Percentiles rank a stretch among this genome's conserved stretches.
Evolutionary conservation across 2,888 invertebrate genomes (phyloP).

Genomic region (Elegia similella): DNA sequence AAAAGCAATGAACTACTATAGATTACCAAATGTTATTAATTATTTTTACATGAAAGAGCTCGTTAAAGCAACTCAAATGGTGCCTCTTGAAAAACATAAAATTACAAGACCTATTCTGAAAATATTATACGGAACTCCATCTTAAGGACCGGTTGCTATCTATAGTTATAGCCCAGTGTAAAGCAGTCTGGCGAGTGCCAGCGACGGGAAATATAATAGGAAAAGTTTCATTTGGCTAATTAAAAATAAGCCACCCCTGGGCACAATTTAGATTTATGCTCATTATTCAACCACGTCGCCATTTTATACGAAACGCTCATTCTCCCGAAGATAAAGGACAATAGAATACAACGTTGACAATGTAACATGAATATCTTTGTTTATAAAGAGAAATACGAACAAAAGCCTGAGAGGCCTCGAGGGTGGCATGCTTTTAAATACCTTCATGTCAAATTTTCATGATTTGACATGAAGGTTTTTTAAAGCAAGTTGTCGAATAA

Average conservation of each 20-base stretch:
- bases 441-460: background rate
- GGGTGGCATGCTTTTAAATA: constrained; percentile 17
- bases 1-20: no score
- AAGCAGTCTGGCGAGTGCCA: constrained; percentile 37
- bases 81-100: no score
- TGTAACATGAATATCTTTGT: constrained; percentile 47
- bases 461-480: no score
- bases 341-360: constrained; percentile 49
- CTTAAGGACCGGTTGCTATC: constrained; percentile 35
- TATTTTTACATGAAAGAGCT: no score
- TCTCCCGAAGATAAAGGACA: constrained; percentile 52
- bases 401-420: constrained; percentile 30
- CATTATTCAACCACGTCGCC: constrained; percentile 54
- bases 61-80: no score
- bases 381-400: constrained; percentile 39
- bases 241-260: constrained; percentile 70
- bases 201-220: constrained; percentile 65
- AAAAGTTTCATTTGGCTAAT: constrained; percentile 78
- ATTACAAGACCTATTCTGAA: no score
- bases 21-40: no score
- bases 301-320: constrained; percentile 55
- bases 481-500: background rate
- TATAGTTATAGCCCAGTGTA: constrained; percentile 28
- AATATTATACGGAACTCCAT: background rate
- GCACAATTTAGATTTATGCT: constrained; percentile 68